These are phyloP conservation scores for Catostomus latipinnis DNA, from an alignment of 2,797 vertebrate genomes.

Conservation along the genomic window DNA sequence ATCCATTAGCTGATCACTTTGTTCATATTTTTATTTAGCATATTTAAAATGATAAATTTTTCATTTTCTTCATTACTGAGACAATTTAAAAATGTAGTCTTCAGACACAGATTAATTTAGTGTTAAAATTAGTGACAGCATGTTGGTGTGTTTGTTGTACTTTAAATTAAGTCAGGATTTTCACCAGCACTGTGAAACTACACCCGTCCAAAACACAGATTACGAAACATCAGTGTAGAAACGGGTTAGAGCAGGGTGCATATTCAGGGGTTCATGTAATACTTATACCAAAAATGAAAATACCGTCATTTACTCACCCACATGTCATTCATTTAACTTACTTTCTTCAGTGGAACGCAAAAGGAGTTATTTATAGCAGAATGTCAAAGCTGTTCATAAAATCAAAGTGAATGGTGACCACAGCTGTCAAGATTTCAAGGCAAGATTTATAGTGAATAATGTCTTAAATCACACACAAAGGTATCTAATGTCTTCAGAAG, in stretches of 20 bases:
- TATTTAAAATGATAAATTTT: not conserved
- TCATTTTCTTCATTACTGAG: not conserved
- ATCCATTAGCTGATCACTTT: too few relatives aligned
- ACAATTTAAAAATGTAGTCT: not conserved
- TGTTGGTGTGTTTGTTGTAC: slow-evolving; percentile 18
- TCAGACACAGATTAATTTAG: not conserved
- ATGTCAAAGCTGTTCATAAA: too few relatives aligned
- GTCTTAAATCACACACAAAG: too few relatives aligned
- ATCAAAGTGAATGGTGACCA: too few relatives aligned
- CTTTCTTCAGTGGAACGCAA: too few relatives aligned
- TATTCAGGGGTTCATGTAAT: not conserved
- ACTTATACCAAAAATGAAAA: not conserved
- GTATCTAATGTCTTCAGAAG: too few relatives aligned
- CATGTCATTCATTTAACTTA: too few relatives aligned
- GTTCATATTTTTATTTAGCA: not conserved
- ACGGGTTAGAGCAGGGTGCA: not conserved
- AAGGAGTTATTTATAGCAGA: too few relatives aligned
- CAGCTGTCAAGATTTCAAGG: too few relatives aligned
- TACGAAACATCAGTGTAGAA: not conserved
- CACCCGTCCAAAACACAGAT: not conserved
- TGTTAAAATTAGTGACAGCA: slow-evolving; percentile 7
- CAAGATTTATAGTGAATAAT: too few relatives aligned
- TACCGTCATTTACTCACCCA: too few relatives aligned
- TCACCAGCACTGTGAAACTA: slow-evolving; percentile 3
- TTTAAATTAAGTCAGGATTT: not conserved